Evolutionary conservation across 2,888 invertebrate genomes (phyloP).

Genomic region (Acholoe squamosa): DNA sequence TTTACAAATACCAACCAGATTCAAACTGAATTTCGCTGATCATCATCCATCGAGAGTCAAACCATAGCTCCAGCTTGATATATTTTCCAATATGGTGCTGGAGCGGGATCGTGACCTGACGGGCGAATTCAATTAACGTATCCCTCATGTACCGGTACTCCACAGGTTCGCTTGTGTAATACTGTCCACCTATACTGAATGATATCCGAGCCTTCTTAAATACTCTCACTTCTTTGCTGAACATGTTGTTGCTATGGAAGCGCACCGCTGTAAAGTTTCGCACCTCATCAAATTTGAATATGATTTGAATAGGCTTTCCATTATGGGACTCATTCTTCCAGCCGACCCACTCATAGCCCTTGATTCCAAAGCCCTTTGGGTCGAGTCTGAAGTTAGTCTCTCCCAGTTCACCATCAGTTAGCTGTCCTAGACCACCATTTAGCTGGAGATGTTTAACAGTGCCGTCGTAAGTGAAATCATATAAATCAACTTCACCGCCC

Average conservation of each 20-base stretch:
- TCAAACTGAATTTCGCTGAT: constrained; percentile 94
- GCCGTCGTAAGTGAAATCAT: constrained; percentile 93
- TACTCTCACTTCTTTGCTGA: constrained; percentile 92
- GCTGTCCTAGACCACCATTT: constrained; percentile 91
- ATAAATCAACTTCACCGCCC: constrained; percentile 91
- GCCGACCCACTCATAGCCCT: constrained; percentile 93
- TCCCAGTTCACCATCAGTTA: constrained; percentile 91
- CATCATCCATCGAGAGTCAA: constrained; percentile 93
- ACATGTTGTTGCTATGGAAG: constrained; percentile 93
- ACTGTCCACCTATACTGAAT: constrained; percentile 90
- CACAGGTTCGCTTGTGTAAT: constrained; percentile 91
- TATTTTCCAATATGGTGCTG: constrained; percentile 92
- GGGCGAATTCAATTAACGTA: constrained; percentile 90
- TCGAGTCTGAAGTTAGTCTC: constrained; percentile 89
- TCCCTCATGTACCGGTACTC: constrained; percentile 88
- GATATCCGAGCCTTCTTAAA: constrained; percentile 91
- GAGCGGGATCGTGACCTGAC: constrained; percentile 92
- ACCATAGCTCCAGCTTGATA: constrained; percentile 90
- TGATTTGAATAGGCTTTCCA: constrained; percentile 88
- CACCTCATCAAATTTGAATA: constrained; percentile 94
- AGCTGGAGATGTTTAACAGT: constrained; percentile 85
- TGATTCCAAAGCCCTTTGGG: constrained; percentile 86
- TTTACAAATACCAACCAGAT: constrained; percentile 87
- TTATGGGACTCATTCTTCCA: constrained; percentile 88
- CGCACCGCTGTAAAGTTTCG: constrained; percentile 93